Base-by-base conservation (phyloP, 2,888 invertebrate genomes). In the Noctua pronuba region DNA sequence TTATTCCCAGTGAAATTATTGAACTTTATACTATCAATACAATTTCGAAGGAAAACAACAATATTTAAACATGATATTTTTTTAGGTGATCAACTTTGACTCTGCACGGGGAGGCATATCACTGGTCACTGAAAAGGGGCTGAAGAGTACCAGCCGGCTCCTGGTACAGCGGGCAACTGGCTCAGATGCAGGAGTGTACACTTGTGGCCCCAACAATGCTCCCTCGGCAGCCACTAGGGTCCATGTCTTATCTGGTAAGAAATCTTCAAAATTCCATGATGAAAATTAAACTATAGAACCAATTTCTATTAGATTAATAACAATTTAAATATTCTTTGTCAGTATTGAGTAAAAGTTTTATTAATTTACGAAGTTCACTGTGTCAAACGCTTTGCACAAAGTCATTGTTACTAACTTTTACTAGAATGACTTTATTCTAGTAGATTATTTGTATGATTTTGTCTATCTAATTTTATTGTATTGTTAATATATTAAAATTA, bases 71-170 rank as follows among this genome's bases (percentile, higher is more conserved):
- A 10, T 35, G 2, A 13, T 49, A 13, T 77, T 73, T 74, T 79
- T 82, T 74, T 97, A 98, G 98, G 97, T 98, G 90, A 98, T 99
- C 96, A 99, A 98, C 97, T 99, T 98, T 94, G 98, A 99, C 95
- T 98, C 99, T 82, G 98, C 98, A n/a, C 97, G 98, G 75, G 98
- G 99, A 76, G 99, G 99, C 75, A 98, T 99, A 95, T 98, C 98
- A 90, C 96, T 99, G 90, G 98, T 99, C 87, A 98, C 98, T 60
- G 98, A 98, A 93, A 99, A 98, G 93, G 98, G 98, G 69, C 96
- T 98, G 82, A 97, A 98, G 90, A 98, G 98, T 88, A 98, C 98
- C 80, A 98, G 98, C 92, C 97, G 98, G 18, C 97, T 99, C 68
- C 97, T 98, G 84, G 98, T 98, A 80, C 98, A 98, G 93, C 98